Evolutionary conservation across 2,888 invertebrate genomes (phyloP).

Genomic region (Rhogogaster chlorosoma): DNA sequence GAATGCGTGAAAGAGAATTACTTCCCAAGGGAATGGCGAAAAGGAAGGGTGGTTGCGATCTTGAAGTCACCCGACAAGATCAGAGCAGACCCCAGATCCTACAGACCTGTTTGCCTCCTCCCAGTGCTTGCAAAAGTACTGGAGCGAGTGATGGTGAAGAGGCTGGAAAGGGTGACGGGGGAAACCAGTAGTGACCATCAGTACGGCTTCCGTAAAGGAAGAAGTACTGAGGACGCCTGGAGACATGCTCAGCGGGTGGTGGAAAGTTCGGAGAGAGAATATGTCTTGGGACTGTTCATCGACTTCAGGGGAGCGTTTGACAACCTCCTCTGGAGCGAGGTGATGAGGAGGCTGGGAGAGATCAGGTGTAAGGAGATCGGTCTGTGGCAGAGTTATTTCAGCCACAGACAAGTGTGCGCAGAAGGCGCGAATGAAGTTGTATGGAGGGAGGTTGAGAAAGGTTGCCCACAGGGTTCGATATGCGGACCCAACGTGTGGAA

Average conservation of each 20-base stretch:
- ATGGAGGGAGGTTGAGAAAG: no score
- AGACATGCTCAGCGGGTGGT: slow-evolving; percentile 1
- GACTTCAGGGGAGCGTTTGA: slow-evolving; percentile 48
- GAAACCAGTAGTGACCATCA: neutral
- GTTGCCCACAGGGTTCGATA: no score
- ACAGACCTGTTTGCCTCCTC: slow-evolving; percentile 55
- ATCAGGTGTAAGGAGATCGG: no score
- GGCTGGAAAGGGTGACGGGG: slow-evolving; percentile 48
- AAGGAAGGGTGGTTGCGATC: neutral
- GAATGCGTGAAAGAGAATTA: neutral
- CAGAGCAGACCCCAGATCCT: no score
- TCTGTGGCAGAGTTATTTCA: no score
- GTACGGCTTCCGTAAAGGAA: slow-evolving; percentile 21
- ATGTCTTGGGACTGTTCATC: slow-evolving; percentile 23
- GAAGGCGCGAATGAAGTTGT: no score
- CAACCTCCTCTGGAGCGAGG: slow-evolving; percentile 34
- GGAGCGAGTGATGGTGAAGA: neutral
- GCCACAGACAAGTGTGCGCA: no score
- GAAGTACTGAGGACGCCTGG: slow-evolving; percentile 5
- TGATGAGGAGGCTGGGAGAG: no score
- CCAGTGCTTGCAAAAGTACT: slow-evolving; percentile 24
- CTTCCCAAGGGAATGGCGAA: neutral
- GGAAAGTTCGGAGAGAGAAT: neutral
- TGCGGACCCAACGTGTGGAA: no score
- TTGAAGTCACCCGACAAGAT: no score